Evolutionary conservation across 2,797 vertebrate genomes (phyloP).

Genomic region (Threskiornis aethiopicus): DNA sequence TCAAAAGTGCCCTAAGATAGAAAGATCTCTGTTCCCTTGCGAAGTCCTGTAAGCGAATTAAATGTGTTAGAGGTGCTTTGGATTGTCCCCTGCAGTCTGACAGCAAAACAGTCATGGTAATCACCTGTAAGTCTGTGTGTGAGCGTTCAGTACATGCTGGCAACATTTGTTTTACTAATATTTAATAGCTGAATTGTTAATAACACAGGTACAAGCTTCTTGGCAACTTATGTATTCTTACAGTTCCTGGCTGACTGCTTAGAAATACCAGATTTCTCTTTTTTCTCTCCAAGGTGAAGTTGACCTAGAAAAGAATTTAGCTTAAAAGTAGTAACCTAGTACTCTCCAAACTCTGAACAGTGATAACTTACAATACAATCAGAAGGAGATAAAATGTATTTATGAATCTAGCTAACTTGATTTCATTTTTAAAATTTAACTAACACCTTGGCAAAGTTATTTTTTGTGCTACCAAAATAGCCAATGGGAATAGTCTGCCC

Average conservation of each 20-base stretch:
- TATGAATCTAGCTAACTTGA: not conserved
- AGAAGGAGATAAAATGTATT: not conserved
- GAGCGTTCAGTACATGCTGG: rapidly evolving
- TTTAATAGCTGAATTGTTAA: not conserved
- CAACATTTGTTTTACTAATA: rapidly evolving
- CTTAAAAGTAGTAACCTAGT: not conserved
- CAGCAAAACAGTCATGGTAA: rapidly evolving
- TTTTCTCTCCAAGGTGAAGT: not conserved
- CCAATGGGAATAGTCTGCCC: not conserved
- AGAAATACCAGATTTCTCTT: not conserved
- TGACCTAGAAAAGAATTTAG: not conserved
- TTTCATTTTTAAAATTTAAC: not conserved
- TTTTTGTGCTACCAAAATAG: not conserved
- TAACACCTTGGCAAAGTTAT: not conserved
- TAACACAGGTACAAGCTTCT: not conserved
- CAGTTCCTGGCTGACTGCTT: not conserved
- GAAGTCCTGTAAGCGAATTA: not conserved
- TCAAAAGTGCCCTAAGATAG: not conserved
- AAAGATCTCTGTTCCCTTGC: not conserved
- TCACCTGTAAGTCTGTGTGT: rapidly evolving
- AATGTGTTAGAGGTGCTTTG: not conserved
- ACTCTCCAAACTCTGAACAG: not conserved
- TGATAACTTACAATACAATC: not conserved
- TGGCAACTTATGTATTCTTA: not conserved
- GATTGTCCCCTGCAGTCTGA: not conserved